These are phyloP conservation scores for Bujurquina vittata DNA, from an alignment of 2,113 vertebrate species.

Conservation along the genomic window DNA sequence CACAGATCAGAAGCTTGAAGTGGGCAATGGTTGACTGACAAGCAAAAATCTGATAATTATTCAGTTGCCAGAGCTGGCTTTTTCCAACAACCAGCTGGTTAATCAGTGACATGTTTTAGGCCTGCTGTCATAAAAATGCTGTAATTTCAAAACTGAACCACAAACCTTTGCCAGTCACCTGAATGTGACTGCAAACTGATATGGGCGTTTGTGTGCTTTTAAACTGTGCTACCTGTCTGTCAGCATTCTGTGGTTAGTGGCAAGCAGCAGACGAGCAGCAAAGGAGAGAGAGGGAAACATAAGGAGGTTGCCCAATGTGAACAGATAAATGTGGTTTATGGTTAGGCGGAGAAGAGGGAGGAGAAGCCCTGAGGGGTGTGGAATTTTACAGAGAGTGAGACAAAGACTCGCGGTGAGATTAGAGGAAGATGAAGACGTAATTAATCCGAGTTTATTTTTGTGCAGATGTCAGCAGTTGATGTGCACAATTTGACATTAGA, in stretches of 20 bases:
- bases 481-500: conserved; percentile 6
- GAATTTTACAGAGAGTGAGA: conserved; percentile 50
- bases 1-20: too few species aligned
- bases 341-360: conserved; percentile 48
- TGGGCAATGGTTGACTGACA: neutral
- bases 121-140: neutral
- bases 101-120: neutral
- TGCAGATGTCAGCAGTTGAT: conserved; percentile 31
- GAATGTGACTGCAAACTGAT: conserved; percentile 49
- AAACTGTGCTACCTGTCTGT: conserved; percentile 67
- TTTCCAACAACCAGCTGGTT: neutral
- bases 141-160: conserved; percentile 9
- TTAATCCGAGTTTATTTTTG: conserved; percentile 28
- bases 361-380: conserved; percentile 57
- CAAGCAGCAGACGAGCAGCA: conserved; percentile 30
- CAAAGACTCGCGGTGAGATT: conserved; percentile 15
- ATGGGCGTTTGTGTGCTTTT: conserved; percentile 69
- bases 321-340: conserved; percentile 56
- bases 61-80: neutral
- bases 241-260: conserved; percentile 57
- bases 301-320: conserved; percentile 44
- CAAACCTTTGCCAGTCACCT: conserved; percentile 15
- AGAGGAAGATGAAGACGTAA: conserved; percentile 16
- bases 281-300: conserved; percentile 8
- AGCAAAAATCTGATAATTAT: neutral